phyloP scores from a whole-genome alignment of 2,797 vertebrate species.

The Neosalanx taihuensis region DNA sequence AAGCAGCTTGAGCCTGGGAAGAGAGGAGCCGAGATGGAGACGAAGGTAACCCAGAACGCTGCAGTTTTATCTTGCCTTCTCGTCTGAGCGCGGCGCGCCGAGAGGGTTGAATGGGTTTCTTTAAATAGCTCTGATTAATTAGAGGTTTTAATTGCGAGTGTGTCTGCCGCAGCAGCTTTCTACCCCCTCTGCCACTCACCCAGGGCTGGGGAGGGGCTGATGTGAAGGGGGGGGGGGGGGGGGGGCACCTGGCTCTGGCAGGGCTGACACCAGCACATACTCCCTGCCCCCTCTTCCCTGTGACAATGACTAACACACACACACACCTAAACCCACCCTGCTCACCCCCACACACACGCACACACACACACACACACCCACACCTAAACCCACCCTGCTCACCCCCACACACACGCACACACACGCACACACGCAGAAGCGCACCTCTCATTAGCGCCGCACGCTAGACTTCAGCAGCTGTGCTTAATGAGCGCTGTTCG shows the following conservation, averaged over 20 bases:
- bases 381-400: slow-evolving; percentile 21
- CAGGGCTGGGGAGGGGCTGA: slow-evolving; percentile 28
- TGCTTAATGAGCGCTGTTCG: neutral
- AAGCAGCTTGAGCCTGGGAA: slow-evolving; percentile 24
- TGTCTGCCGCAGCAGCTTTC: slow-evolving; percentile 43
- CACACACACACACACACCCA: slow-evolving; percentile 11
- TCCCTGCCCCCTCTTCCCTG: slow-evolving; percentile 33
- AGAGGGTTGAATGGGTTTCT: slow-evolving; percentile 64
- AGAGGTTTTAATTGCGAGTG: slow-evolving; percentile 69
- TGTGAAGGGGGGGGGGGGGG: slow-evolving; percentile 29
- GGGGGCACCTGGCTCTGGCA: slow-evolving; percentile 57
- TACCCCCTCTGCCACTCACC: slow-evolving; percentile 34
- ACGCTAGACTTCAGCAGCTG: slow-evolving; percentile 6
- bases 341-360: slow-evolving; percentile 5
- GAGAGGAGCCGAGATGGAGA: slow-evolving; percentile 42
- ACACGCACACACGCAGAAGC: neutral
- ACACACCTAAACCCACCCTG: neutral
- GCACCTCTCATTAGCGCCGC: slow-evolving; percentile 2
- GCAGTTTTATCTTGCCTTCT: slow-evolving; percentile 52
- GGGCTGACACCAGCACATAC: slow-evolving; percentile 41
- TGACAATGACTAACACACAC: slow-evolving; percentile 15
- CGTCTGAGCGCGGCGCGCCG: slow-evolving; percentile 49
- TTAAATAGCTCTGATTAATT: slow-evolving; percentile 78
- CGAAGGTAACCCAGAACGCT: slow-evolving; percentile 58
- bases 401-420: neutral